Evolutionary conservation across 2,888 invertebrate species (phyloP), one percentile per base, ranked within the genome.

Genomic region (Salticus scenicus): DNA sequence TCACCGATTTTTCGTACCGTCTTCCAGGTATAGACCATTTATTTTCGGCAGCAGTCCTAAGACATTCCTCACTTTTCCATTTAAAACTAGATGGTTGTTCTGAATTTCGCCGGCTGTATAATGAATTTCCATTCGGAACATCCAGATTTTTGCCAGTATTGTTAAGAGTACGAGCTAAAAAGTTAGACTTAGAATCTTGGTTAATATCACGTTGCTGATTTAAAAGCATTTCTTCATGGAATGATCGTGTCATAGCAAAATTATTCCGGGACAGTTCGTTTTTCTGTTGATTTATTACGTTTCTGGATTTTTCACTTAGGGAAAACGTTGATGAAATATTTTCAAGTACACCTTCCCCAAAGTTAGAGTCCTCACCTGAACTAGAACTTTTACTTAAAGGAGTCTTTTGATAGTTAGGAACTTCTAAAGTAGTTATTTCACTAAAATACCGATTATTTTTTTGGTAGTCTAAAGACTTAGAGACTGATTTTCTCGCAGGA

Each of bases 1-100:
- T 96, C 88, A 88, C 51, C 4, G 79, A 77, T 51, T 88, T 80
- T 31, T 87, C 85, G 17, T 69, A 77, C 28, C 79, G 31, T 0
- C 81, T 42, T 30, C 72, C 67, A 14, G 74, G 47, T 17, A 82
- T 12, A 0, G 76, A 70, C 86, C 86, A 86, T 30, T 72, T 86
- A 12, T 14, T 72, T 64, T 80, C 86, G 1, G 76, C 75, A 8
- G 85, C 80, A 28, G 87, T 69, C 64, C 87, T 69, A 27, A 87
- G 67, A 33, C 81, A 82, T 41, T 82, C 86, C 24, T 87, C 79
- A 70, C 78, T 87, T 64, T 87, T 77, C 86, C 86, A 71, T 12
- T 86, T 86, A 4, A 85, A 67, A 7, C 67, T 47, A 0, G 69
- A 42, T 4, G 84, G 33, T 24, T 72, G 33, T 31, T 81, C 81